Conservation (phyloP, 2,797 vertebrate genomes). For the Chelmon rostratus region DNA sequence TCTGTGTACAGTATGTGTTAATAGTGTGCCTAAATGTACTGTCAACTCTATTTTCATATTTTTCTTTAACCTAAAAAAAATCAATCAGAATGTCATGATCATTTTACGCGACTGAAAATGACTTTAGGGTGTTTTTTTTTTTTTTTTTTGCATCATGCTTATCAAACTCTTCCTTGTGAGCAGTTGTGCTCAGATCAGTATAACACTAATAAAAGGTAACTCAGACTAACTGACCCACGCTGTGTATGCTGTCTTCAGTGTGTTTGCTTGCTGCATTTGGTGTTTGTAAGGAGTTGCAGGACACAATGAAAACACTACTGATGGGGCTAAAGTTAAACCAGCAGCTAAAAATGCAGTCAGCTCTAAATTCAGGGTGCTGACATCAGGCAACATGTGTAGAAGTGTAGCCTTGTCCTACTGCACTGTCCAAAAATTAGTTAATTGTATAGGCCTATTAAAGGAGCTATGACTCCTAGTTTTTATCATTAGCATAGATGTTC, state of each 20-base stretch:
- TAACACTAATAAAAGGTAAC: slow-evolving; percentile 98
- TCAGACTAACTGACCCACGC: slow-evolving; percentile 82
- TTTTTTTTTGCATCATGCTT: slow-evolving; percentile 91
- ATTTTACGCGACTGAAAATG: slow-evolving; percentile 89
- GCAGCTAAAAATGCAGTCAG: not conserved
- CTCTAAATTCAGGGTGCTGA: not conserved
- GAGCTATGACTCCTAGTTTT: not conserved
- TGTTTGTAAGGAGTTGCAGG: not conserved
- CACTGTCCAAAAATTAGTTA: not conserved
- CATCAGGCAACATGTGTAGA: not conserved
- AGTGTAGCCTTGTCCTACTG: not conserved
- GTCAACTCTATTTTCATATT: slow-evolving; percentile 92
- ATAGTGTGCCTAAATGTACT: slow-evolving; percentile 97
- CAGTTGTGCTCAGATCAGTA: slow-evolving; percentile 89
- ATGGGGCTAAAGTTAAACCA: not conserved
- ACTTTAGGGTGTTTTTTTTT: slow-evolving; percentile 82
- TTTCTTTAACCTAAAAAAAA: slow-evolving; percentile 88
- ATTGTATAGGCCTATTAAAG: no score
- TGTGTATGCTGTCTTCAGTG: slow-evolving; percentile 37
- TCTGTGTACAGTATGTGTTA: slow-evolving; percentile 96
- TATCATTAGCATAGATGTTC: not conserved
- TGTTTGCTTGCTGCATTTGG: not conserved
- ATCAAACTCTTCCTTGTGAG: slow-evolving; percentile 90
- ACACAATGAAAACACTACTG: not conserved
- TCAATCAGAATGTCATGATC: slow-evolving; percentile 89